Evolutionary conservation across 1,140 invertebrate genomes (phyloP), one percentile per base, ranked within the genome.

Genomic region (Drosophila lowei): DNA sequence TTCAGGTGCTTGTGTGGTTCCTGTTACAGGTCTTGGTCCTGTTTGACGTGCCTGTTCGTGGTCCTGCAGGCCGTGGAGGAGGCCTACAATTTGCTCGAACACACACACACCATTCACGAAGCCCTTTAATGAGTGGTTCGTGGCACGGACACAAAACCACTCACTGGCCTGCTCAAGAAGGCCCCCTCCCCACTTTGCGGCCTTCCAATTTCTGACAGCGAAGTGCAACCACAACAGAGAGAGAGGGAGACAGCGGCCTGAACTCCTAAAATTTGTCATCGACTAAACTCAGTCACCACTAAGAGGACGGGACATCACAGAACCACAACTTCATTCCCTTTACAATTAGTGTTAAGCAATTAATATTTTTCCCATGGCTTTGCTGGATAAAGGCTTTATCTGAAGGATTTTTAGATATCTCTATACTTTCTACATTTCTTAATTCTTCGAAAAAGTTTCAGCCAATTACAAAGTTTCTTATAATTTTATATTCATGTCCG

Each of bases 71-170:
- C 47, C 44, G 42, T 41, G 13, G 30, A 30, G 30, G 30, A 57
- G 15, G 60, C 43, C 53, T 85, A 52, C 76, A 85, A 84, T 84
- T 79, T 70, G 53, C 57, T 47, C 16, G 15, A 16, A 16, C 63
- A 11, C 30, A 34, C 9, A 34, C 30, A 11, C 34, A 38, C 9
- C 34, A 38, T 13, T 13, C 30, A 71, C 50, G 58, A 77, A 61
- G 57, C n/a, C 44, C 55, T 68, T 65, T 80, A 86, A 85, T 85
- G 62, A 85, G 73, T 74, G 80, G 63, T 59, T 72, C 60, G 66
- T 54, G 48, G 42, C 59, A n/a, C 53, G 63, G 75, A 55, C 43
- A 23, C 23, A 23, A 23, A 5, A 23, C 23, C 23, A 23, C 58
- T 44, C 38, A 47, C 60, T 77, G 42, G 53, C 57, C 61, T 16